Evolutionary conservation across 2,888 invertebrate genomes (phyloP).

Genomic region (Osmoderma eremita): DNA sequence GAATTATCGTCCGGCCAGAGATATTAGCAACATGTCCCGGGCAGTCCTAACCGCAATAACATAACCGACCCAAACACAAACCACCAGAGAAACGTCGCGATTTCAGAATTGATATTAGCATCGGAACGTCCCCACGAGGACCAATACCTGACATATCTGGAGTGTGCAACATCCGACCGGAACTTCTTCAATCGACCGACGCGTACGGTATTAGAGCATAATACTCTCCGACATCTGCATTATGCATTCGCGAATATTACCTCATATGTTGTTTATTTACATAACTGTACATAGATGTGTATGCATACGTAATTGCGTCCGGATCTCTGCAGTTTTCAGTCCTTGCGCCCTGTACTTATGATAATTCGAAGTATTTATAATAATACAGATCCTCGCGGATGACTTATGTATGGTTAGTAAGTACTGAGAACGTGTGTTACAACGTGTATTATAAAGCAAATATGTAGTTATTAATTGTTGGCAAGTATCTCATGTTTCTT

Average conservation of each 20-base stretch:
- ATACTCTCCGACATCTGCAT: neutral
- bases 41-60: constrained; percentile 53
- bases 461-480: no score
- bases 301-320: constrained; percentile 40
- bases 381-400: no score
- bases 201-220: neutral
- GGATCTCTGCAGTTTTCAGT: constrained; percentile 33
- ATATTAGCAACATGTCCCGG: constrained; percentile 51
- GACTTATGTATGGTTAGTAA: no score
- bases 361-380: constrained; percentile 32
- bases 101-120: constrained; percentile 49
- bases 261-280: neutral
- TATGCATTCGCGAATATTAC: constrained; percentile 38
- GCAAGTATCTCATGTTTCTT: no score
- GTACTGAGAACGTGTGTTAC: no score
- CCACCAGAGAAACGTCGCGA: constrained; percentile 44
- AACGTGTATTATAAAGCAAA: no score
- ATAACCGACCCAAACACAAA: constrained; percentile 44
- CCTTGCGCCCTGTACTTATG: constrained; percentile 37
- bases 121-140: constrained; percentile 12
- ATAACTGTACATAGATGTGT: constrained; percentile 1
- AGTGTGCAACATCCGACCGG: neutral
- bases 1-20: constrained; percentile 44
- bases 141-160: neutral
- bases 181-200: neutral